Conservation (phyloP, 2,797 vertebrate genomes). For the Buphagus erythrorhynchus region DNA sequence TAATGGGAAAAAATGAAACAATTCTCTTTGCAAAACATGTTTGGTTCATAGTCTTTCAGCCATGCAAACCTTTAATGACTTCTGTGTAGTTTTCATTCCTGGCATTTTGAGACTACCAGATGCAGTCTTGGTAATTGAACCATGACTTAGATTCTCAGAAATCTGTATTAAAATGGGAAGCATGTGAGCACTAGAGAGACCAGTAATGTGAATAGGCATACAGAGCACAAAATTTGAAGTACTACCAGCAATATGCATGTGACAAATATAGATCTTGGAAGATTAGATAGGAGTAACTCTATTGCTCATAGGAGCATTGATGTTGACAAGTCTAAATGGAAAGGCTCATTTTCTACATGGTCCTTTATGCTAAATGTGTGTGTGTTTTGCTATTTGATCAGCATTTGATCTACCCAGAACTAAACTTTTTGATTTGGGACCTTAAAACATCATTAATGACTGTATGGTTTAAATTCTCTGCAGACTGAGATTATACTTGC, state of each 20-base stretch:
- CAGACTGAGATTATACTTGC: neutral
- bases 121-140: neutral
- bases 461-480: neutral
- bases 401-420: neutral
- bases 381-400: neutral
- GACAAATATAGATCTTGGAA: neutral
- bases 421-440: neutral
- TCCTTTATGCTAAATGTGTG: accelerated
- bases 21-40: neutral
- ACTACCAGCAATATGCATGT: neutral
- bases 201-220: neutral
- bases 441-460: neutral
- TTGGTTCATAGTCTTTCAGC: neutral
- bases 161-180: neutral
- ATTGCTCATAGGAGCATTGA: neutral
- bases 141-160: neutral
- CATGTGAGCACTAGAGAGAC: neutral
- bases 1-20: neutral
- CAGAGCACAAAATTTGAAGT: neutral
- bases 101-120: neutral
- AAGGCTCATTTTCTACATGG: neutral
- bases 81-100: neutral
- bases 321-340: neutral
- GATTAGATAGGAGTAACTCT: neutral
- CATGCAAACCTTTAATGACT: neutral